Evolutionary conservation across 2,888 invertebrate genomes (phyloP).

Genomic region (Muscina levida): DNA sequence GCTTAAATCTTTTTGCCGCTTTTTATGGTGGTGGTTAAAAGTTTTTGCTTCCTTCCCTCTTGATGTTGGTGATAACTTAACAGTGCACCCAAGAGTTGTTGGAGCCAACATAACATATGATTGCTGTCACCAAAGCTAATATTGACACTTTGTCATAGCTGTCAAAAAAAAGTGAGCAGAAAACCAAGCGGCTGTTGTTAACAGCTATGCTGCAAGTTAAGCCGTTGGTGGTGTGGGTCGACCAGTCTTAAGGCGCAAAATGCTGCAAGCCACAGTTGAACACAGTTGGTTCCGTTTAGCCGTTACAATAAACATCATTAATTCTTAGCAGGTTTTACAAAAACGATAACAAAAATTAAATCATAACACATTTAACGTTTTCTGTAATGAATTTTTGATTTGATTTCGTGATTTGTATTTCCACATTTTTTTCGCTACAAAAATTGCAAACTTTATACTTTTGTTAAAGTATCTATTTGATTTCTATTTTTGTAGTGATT

Average conservation of each 20-base stretch:
- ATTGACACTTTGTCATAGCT: constrained; percentile 73
- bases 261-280: constrained; percentile 42
- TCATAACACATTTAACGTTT: too few relatives aligned
- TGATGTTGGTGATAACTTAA: background rate
- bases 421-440: background rate
- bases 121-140: constrained; percentile 71
- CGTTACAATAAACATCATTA: constrained; percentile 41
- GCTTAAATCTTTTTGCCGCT: constrained; percentile 8
- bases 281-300: constrained; percentile 47
- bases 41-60: background rate
- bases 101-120: constrained; percentile 73
- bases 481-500: background rate
- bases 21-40: constrained; percentile 4
- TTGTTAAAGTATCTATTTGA: background rate
- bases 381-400: constrained; percentile 20
- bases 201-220: background rate
- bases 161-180: constrained; percentile 52
- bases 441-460: background rate
- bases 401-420: background rate
- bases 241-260: background rate
- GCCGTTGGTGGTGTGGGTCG: background rate
- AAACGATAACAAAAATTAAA: too few relatives aligned
- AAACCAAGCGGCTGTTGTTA: background rate
- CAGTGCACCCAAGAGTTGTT: background rate
- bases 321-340: constrained; percentile 54